These are phyloP conservation scores for Neogale vison DNA, from an alignment of 2,113 vertebrate genomes.

Conservation along the genomic window DNA sequence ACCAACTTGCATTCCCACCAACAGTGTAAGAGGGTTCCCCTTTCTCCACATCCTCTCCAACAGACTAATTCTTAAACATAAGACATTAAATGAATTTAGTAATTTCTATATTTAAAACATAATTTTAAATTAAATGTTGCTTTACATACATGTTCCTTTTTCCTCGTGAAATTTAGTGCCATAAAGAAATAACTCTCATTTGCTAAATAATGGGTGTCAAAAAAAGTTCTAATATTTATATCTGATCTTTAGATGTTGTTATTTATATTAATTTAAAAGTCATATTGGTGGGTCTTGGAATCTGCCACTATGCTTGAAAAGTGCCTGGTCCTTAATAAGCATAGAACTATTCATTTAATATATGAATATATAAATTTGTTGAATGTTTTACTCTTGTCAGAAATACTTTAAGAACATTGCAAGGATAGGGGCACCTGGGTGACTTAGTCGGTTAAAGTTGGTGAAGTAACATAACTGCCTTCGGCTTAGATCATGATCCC, in stretches of 20 bases:
- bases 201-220: background rate
- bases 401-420: background rate
- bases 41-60: too few species aligned
- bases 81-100: background rate
- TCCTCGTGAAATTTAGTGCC: background rate
- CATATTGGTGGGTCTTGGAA: background rate
- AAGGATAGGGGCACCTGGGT: background rate
- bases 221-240: background rate
- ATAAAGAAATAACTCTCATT: background rate
- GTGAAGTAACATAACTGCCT: background rate
- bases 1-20: too few species aligned
- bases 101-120: conserved; percentile 13
- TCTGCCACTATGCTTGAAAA: background rate
- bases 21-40: too few species aligned
- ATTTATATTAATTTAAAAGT: conserved; percentile 3
- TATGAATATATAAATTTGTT: background rate
- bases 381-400: background rate
- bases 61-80: background rate
- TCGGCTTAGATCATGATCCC: background rate
- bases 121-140: background rate
- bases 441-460: background rate
- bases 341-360: background rate
- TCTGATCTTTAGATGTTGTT: background rate
- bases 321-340: background rate
- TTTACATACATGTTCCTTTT: background rate